Percentiles rank a stretch among this genome's conserved stretches.
These are phyloP conservation scores for Lissocephala sabroskyi DNA, from an alignment of 2,888 invertebrate species.

Conservation along the genomic window DNA sequence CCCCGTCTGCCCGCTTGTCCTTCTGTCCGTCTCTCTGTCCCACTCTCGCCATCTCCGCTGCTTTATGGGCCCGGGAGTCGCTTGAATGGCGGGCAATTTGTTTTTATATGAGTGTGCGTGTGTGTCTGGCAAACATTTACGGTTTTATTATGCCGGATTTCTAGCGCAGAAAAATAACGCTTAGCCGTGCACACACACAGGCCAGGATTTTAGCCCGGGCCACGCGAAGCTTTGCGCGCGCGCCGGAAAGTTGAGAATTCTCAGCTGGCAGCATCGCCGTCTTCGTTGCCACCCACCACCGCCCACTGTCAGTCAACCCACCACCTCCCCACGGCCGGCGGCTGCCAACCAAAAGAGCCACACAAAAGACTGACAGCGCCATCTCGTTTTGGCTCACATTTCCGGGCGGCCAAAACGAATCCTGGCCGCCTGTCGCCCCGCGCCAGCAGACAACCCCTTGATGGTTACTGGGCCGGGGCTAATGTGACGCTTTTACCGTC, in stretches of 20 bases:
- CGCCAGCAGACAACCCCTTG: too few species aligned
- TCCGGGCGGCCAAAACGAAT: too few species aligned
- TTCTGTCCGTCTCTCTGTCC: too few species aligned
- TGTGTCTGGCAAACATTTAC: slow-evolving; percentile 49
- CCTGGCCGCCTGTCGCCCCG: too few species aligned
- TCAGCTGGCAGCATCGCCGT: too few species aligned
- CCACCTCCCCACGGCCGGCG: background rate
- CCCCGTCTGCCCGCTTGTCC: too few species aligned
- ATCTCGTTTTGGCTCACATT: slow-evolving; percentile 59
- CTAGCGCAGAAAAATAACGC: slow-evolving; percentile 67
- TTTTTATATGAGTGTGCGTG: slow-evolving; percentile 43
- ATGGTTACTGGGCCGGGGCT: slow-evolving; percentile 27
- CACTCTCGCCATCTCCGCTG: background rate
- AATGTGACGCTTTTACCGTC: slow-evolving; percentile 54
- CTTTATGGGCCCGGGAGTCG: background rate
- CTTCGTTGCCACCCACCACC: slow-evolving; percentile 10
- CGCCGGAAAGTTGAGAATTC: too few species aligned
- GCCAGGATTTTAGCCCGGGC: too few species aligned
- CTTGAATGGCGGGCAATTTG: slow-evolving; percentile 36
- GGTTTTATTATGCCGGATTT: slow-evolving; percentile 62
- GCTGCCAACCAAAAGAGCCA: background rate
- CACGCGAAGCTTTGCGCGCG: too few species aligned
- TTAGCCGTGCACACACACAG: too few species aligned
- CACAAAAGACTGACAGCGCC: slow-evolving; percentile 38
- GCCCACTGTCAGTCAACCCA: background rate